A percentile compares a stretch with the other conserved stretches of the same genome.
Conservation (phyloP, 2,797 vertebrate species). For the Macropus fuliginosus region DNA sequence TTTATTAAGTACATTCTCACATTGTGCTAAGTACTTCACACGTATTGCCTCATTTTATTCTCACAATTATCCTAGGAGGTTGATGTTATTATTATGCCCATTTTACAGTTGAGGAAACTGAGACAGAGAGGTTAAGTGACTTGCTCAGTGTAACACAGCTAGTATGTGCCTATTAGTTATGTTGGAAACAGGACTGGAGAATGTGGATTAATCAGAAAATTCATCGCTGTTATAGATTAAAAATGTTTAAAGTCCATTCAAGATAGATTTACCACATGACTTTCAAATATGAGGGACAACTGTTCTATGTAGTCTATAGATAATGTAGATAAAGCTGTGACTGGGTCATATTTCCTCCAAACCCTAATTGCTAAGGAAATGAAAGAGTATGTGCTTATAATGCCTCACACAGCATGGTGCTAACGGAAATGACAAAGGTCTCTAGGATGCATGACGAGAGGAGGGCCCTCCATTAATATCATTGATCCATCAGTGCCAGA, state of each 20-base stretch:
- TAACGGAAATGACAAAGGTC: not conserved
- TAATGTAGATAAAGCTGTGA: not conserved
- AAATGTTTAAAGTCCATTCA: not conserved
- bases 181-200: not conserved
- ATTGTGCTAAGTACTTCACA: not conserved
- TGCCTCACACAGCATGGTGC: not conserved
- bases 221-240: not conserved
- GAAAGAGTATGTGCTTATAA: not conserved
- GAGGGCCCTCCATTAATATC: not conserved
- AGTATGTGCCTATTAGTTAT: not conserved
- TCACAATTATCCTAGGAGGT: not conserved
- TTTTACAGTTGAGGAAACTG: not conserved
- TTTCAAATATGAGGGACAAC: not conserved
- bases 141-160: not conserved
- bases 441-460: not conserved
- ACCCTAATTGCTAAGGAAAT: not conserved
- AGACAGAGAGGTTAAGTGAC: not conserved
- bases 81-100: not conserved
- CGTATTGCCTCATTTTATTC: not conserved
- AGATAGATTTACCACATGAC: not conserved
- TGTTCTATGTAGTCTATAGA: not conserved
- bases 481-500: too few species aligned
- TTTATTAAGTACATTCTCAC: not conserved
- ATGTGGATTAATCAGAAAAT: not conserved
- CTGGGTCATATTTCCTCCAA: not conserved